Base-by-base conservation (phyloP, 2,113 vertebrate species). In the Dasyurus viverrinus region DNA sequence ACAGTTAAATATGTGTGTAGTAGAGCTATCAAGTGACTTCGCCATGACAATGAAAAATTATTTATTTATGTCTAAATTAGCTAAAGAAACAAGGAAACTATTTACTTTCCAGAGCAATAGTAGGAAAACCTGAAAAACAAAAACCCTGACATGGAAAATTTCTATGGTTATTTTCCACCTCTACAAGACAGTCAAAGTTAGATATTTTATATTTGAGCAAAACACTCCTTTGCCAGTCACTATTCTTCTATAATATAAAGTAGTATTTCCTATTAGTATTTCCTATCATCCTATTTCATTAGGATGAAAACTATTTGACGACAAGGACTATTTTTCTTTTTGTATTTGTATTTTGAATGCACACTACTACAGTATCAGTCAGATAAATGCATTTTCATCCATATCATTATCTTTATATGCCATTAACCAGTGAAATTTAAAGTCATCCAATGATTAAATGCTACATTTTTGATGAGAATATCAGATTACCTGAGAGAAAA, bases 31-130 rank as follows among this genome's bases (percentile, higher is more conserved):
- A 94, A 95, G 92, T 96, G 92, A 94, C 89, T 94, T 96, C 47
- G 24, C 48, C 54, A 94, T 92, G 92, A 96, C 36, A 96, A 97
- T 92, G 90, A 76, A 53, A 94, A 92, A 94, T 95, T 94, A 96
- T 94, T 97, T 97, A 97, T 96, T 97, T 96, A 95, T 91, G 93
- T 10, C 9, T 93, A 89, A 53, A 95, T 57, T 94, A 53, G 94
- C 36, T 93, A 96, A 95, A 94, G 5, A 36, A 95, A 54, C 52
- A 94, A 92, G 92, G 27, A 92, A 84, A 1, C n/a, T 92, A 25
- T 90, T 94, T 94, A 76, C 36, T 5, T 42, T 84, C 19, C n/a
- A 93, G 90, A 76, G 93, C 47, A 95, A 93, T 93, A 52, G 19
- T 92, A 89, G 48, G 53, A 12, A 96, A 94, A 94, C 92, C 47